Percentiles rank a stretch among this genome's conserved stretches.
These are phyloP conservation scores for Aplidium turbinatum DNA, from an alignment of 23 tunicate genomes.

Conservation along the genomic window DNA sequence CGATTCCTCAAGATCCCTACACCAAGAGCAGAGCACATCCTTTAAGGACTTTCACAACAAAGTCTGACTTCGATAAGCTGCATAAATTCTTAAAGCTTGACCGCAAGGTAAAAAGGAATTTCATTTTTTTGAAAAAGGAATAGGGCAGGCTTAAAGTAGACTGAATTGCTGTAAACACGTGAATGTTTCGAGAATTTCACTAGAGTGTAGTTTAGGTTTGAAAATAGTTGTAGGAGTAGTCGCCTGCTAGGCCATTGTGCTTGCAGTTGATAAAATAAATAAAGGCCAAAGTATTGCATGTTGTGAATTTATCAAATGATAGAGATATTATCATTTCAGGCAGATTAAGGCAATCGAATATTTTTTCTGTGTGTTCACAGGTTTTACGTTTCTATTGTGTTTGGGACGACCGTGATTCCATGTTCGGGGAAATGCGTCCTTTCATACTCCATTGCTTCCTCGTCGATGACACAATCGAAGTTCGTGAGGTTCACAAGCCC, in stretches of 20 bases:
- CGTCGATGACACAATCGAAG: slow-evolving; percentile 97
- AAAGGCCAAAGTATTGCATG: too few species aligned
- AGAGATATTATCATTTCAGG: background rate
- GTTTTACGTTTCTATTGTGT: slow-evolving; percentile 95
- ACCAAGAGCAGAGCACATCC: slow-evolving; percentile 66
- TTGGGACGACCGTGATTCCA: slow-evolving; percentile 98
- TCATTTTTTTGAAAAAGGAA: background rate
- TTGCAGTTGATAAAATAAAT: too few species aligned
- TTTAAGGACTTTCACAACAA: slow-evolving; percentile 65
- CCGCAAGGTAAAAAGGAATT: slow-evolving; percentile 61
- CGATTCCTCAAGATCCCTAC: slow-evolving; percentile 90
- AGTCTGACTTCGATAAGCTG: slow-evolving; percentile 81
- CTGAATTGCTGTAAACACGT: too few species aligned
- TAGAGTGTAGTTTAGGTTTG: too few species aligned
- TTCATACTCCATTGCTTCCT: slow-evolving; percentile 93
- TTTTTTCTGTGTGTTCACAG: slow-evolving; percentile 4
- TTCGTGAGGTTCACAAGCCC: slow-evolving; percentile 91
- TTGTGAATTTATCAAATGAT: too few species aligned
- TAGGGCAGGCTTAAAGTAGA: too few species aligned
- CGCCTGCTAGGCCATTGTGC: too few species aligned
- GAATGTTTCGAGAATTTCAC: too few species aligned
- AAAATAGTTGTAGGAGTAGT: too few species aligned
- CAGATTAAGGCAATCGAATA: background rate
- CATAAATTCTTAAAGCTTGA: slow-evolving; percentile 82
- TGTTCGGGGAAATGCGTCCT: slow-evolving; percentile 97